These are phyloP conservation scores for Heliconius hewitsoni DNA, from an alignment of 1,140 invertebrate genomes.

Conservation along the genomic window DNA sequence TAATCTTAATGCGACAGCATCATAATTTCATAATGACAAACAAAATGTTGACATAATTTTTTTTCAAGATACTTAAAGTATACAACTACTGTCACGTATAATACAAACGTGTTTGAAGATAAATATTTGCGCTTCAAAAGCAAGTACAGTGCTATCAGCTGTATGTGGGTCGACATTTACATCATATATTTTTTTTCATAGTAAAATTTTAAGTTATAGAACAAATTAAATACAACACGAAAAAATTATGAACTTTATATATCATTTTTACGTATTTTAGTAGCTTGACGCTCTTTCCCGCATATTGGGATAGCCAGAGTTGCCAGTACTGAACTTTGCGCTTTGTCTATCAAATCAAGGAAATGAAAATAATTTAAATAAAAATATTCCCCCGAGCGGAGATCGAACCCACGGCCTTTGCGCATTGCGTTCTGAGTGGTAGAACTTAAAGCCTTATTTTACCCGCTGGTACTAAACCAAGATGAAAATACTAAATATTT, in stretches of 20 bases:
- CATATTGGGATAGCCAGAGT: too few relatives aligned
- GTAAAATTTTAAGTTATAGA: not conserved
- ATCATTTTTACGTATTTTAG: too few relatives aligned
- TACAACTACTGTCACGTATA: not conserved
- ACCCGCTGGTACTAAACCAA: too few relatives aligned
- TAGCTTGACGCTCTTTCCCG: too few relatives aligned
- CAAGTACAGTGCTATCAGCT: not conserved
- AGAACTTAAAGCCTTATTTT: too few relatives aligned
- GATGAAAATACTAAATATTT: too few relatives aligned
- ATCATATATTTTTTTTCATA: not conserved
- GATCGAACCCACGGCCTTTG: too few relatives aligned
- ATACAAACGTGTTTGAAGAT: not conserved
- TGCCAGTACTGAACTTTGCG: too few relatives aligned
- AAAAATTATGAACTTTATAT: too few relatives aligned
- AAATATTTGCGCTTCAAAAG: conserved; percentile 5
- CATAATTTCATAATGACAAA: not conserved
- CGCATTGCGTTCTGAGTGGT: not conserved
- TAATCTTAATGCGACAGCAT: not conserved
- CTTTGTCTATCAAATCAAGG: too few relatives aligned
- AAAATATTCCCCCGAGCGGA: too few relatives aligned
- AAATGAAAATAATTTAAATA: too few relatives aligned
- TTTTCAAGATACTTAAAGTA: not conserved
- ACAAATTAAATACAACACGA: not conserved
- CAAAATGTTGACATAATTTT: conserved; percentile 9
- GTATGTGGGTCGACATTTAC: not conserved